Percentiles rank a stretch among this genome's conserved stretches.
Conservation (phyloP, 2,113 vertebrate genomes). For the Odontesthes bonariensis region DNA sequence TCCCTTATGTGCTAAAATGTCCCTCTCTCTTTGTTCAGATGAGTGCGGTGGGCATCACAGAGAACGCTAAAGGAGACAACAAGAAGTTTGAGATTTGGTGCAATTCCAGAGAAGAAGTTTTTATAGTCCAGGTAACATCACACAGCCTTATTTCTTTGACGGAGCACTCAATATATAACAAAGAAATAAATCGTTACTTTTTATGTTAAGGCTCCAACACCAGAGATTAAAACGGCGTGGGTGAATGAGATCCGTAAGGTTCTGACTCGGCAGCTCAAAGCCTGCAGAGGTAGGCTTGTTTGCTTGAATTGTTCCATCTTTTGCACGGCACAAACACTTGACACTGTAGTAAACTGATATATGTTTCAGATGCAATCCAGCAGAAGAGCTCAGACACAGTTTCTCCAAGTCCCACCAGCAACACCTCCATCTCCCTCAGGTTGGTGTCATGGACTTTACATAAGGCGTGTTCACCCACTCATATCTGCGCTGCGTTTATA, state of each 20-base stretch:
- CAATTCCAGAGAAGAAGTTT: conserved; percentile 96
- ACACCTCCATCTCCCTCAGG: conserved; percentile 84
- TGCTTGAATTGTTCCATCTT: not conserved
- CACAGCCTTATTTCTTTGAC: not conserved
- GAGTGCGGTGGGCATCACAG: conserved; percentile 95
- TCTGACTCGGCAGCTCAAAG: conserved; percentile 93
- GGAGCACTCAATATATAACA: not conserved
- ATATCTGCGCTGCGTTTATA: accelerated
- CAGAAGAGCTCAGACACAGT: conserved; percentile 88
- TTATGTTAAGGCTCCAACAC: conserved; percentile 86
- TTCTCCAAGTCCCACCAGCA: conserved; percentile 73
- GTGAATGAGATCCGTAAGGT: conserved; percentile 97
- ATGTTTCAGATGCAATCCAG: conserved; percentile 89
- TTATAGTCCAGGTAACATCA: conserved; percentile 91
- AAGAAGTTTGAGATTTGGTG: conserved; percentile 99
- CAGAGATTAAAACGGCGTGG: conserved; percentile 94
- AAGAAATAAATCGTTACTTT: not conserved
- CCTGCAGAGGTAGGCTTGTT: conserved; percentile 86
- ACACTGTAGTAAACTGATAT: accelerated
- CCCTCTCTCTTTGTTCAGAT: conserved; percentile 81
- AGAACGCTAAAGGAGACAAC: conserved; percentile 94
- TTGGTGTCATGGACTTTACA: conserved; percentile 39
- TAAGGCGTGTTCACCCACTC: not conserved
- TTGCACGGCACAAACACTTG: not conserved
- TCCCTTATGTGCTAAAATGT: not conserved